These are phyloP conservation scores for Leucophenga maculata DNA, from an alignment of 2,888 invertebrate species.

Conservation along the genomic window DNA sequence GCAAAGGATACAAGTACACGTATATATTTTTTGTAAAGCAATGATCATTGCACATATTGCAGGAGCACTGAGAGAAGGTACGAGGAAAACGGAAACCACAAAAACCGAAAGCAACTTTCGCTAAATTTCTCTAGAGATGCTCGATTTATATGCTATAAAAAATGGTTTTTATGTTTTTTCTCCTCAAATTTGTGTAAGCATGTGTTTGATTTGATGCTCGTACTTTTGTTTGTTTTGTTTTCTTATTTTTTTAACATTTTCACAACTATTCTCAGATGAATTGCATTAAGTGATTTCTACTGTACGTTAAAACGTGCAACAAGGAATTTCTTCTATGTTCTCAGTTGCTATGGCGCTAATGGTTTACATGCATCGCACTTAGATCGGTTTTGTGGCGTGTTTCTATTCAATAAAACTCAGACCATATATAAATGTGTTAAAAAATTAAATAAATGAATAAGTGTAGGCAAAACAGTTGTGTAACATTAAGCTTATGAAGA, in stretches of 20 bases:
- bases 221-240: not conserved
- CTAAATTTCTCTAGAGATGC: conserved; percentile 23
- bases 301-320: conserved; percentile 11
- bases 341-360: no score
- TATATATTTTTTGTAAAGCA: no score
- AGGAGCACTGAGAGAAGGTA: no score
- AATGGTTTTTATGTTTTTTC: conserved; percentile 9
- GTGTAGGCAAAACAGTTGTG: no score
- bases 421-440: no score
- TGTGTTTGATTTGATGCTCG: not conserved
- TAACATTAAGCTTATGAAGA: no score
- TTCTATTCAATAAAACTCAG: no score
- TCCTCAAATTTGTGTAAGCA: not conserved
- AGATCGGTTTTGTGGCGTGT: not conserved
- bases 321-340: not conserved
- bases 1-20: no score
- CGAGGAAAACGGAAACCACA: not conserved
- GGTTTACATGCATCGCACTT: not conserved
- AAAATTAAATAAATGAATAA: no score
- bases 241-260: not conserved
- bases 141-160: conserved; percentile 5
- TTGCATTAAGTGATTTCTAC: conserved; percentile 23
- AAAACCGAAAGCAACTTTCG: not conserved
- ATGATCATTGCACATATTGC: no score
- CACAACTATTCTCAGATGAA: conserved; percentile 19